These are phyloP conservation scores for Panagrolaimus sp. DNA, from an alignment of 1,140 invertebrate species.

Conservation along the genomic window DNA sequence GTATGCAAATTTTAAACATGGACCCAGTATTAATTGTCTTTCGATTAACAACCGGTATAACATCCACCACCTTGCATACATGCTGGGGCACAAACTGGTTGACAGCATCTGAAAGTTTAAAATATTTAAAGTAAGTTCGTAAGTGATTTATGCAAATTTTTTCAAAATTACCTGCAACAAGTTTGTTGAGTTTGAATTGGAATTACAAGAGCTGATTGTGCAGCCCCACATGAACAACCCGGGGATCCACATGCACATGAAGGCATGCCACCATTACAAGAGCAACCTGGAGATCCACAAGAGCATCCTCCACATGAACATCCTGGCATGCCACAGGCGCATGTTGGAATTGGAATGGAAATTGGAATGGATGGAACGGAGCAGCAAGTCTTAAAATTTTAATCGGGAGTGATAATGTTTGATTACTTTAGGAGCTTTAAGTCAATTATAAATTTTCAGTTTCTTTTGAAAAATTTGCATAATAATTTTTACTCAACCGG, in stretches of 20 bases:
- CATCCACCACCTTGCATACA: constrained; percentile 9
- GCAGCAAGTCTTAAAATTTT: too few species aligned
- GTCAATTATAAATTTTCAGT: too few species aligned
- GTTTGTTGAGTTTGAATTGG: not conserved
- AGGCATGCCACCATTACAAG: not conserved
- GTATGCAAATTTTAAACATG: too few species aligned
- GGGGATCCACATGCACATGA: not conserved
- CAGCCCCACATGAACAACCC: not conserved
- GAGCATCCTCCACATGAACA: not conserved
- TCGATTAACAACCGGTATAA: not conserved
- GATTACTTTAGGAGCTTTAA: too few species aligned
- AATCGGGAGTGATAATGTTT: too few species aligned
- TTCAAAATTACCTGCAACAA: not conserved
- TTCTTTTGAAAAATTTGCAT: too few species aligned
- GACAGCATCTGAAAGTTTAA: not conserved
- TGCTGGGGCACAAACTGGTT: constrained; percentile 10
- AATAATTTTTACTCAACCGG: too few species aligned
- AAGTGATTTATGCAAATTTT: too few species aligned
- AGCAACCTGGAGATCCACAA: not conserved
- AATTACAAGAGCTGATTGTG: not conserved
- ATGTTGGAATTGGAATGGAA: too few species aligned
- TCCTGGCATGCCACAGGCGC: not conserved
- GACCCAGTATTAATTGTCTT: too few species aligned
- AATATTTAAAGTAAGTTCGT: too few species aligned
- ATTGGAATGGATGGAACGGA: not conserved